These are phyloP conservation scores for Gnathonemus longibarbis DNA, from an alignment of 2,113 vertebrate genomes.

Conservation along the genomic window DNA sequence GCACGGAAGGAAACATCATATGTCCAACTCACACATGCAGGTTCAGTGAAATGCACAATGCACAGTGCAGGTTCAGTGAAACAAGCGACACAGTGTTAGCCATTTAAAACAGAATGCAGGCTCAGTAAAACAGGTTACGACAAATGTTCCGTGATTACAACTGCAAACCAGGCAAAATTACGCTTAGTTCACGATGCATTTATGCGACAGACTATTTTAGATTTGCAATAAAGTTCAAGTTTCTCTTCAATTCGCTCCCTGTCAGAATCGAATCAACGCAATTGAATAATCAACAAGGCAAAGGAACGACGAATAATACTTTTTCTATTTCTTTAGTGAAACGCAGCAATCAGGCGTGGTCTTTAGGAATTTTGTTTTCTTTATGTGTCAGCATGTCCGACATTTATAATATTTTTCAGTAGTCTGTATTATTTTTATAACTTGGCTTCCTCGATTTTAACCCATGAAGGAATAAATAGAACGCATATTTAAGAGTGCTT, in stretches of 20 bases:
- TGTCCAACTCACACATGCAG: neutral
- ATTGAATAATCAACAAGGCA: neutral
- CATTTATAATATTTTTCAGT: neutral
- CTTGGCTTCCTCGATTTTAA: neutral
- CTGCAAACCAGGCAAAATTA: neutral
- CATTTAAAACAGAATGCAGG: neutral
- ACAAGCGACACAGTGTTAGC: neutral
- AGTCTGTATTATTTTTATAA: neutral
- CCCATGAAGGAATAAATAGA: neutral
- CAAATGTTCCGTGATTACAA: neutral
- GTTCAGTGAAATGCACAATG: neutral
- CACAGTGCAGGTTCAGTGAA: neutral
- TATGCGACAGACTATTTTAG: neutral
- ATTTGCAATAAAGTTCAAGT: neutral
- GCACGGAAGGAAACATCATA: neutral
- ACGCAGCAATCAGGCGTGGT: neutral
- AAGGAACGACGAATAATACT: neutral
- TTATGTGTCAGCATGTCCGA: neutral
- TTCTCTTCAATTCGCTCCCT: neutral
- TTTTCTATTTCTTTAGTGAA: neutral
- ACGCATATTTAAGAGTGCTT: neutral
- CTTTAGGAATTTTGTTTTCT: neutral
- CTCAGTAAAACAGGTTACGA: neutral
- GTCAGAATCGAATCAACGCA: neutral
- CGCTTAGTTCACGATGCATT: neutral